phyloP scores from a whole-genome alignment of 2,888 invertebrate genomes.

The Synergus gifuensis region DNA sequence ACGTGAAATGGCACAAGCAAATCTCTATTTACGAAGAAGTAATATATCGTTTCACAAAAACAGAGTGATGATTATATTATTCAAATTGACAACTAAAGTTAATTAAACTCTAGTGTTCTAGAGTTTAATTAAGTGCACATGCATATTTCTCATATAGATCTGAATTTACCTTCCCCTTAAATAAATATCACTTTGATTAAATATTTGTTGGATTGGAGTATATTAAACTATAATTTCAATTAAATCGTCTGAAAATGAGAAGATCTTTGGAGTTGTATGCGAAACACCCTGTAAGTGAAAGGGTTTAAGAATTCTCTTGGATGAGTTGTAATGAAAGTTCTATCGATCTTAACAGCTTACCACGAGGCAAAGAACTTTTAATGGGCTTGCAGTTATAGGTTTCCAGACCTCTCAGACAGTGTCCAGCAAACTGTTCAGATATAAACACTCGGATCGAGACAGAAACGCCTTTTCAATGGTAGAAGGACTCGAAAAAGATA shows the following conservation, averaged over 20 bases:
- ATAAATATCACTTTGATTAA: too few relatives aligned
- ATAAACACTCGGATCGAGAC: not conserved
- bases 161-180: too few relatives aligned
- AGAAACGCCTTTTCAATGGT: not conserved
- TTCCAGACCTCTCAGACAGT: not conserved
- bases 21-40: not conserved
- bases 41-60: not conserved
- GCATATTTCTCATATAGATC: too few relatives aligned
- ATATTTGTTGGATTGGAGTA: not conserved
- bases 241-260: not conserved
- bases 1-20: not conserved
- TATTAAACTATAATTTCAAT: not conserved
- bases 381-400: constrained; percentile 32
- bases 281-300: not conserved
- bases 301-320: not conserved
- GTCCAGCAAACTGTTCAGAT: not conserved
- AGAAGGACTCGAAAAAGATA: not conserved
- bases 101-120: too few relatives aligned
- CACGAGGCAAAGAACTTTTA: constrained; percentile 47
- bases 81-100: too few relatives aligned
- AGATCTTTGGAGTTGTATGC: not conserved
- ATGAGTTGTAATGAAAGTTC: constrained; percentile 44
- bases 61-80: too few relatives aligned
- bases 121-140: too few relatives aligned
- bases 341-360: constrained; percentile 47